Base-by-base conservation (phyloP, 2,888 invertebrate species). In the Drosophila siamana region DNA sequence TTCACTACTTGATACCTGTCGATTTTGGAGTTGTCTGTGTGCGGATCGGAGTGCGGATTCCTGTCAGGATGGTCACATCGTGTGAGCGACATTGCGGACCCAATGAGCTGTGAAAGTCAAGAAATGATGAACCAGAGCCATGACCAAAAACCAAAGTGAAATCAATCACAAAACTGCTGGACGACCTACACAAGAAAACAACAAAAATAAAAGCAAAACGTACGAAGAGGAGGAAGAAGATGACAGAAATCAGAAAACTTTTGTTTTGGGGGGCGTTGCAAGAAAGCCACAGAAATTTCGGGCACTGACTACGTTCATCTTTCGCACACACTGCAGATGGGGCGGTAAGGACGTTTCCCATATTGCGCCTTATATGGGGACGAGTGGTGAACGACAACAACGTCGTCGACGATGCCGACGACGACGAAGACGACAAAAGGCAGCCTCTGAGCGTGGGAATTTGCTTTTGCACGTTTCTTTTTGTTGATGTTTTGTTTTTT, bases 101-200 rank as follows among this genome's bases (percentile, higher is more conserved):
- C 88, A 88, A 83, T 83, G 86, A 86, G 86, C 83, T 83, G 83
- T 83, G 88, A 83, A 83, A 83, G 83, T 88, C 88, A 83, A 86
- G 79, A 61, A 78, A 81, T 85, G 59, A 78, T 78, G 70, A 43
- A 40, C 61, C 61, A 24, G 60, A 51, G 50, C 67, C 70, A 63
- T 69, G 73, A 69, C 55, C 65, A 56, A 56, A 61, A 78, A 43
- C 48, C 60, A 64, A 68, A 74, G 74, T 88, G 84, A 83, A 83
- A 83, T 83, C 83, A 83, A 83, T 83, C 83, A 83, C 78, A 77
- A 72, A 70, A 69, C 56, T 76, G 44, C 51, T 44, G 33, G 33
- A 19, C 50, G 56, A 47, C 59, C 71, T 44, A 40, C 54, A 36
- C 24, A n/a, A 44, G 36, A 28, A 44, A 30, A 26, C 30, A 50